Base-by-base conservation (phyloP, 1,140 invertebrate species). In the Paracyclopina nana region DNA sequence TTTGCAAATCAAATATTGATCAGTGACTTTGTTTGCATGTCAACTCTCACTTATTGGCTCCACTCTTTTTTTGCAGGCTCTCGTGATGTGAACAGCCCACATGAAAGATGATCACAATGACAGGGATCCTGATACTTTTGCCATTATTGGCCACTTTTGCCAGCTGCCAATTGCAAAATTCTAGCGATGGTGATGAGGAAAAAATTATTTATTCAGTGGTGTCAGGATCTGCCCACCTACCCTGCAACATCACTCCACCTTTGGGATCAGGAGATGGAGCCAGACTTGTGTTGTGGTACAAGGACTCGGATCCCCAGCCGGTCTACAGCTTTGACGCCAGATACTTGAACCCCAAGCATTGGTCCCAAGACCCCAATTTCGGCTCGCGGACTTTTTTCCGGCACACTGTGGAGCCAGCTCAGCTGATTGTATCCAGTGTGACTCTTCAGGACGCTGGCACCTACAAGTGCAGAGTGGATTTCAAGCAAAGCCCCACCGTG, bases 381-480 rank as follows among this genome's bases (percentile, higher is more conserved):
- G 50, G 50, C 9, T 27, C 50, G 5, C 31, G 50, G 18, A 38
- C 50, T 27, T 26, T 52, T 11, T 52, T 52, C 40, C 12, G 50
- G 1, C 25, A 48, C 45, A 44, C 31, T 9, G 22, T 11, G n/a
- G 25, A 20, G 18, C 16, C 31, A 9, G 31, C 50, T 11, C 30
- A 52, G 25, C 27, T 52, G 11, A 44, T 52, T 12, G 14, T 52
- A n/a, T 24, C 50, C n/a, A 52, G 26, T 45, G 50, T 52, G 22
- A 12, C 11, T 11, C 16, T 46, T 8, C 46, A 43, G 14, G 56
- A 57, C 38, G 49, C 44, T 14, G 56, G 56, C 8, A 53, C 53
- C 40, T 57, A 57, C 30, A 50, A 52, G 24, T 57, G 56, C 46
- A 44, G 56, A 24, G 53, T 57, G 16, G 56, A 57, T 48, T 57